Evolutionary conservation across 1,140 invertebrate species (phyloP).

Genomic region (Helicoverpa armigera): DNA sequence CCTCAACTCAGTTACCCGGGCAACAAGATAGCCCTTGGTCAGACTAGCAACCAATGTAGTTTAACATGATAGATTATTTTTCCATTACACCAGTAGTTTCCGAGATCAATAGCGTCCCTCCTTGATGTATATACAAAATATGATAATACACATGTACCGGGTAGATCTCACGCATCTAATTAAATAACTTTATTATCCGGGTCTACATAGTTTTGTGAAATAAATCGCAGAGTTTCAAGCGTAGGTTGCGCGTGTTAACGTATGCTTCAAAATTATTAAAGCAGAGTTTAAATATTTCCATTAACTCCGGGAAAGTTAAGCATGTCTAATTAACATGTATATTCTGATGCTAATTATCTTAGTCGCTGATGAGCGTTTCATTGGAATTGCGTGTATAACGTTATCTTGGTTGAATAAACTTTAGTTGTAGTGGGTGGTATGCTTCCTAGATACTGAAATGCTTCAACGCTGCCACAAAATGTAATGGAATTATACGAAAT

Average conservation of each 20-base stretch:
- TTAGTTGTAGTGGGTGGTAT: neutral
- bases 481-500: too few relatives aligned
- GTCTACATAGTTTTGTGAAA: neutral
- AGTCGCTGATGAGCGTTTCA: neutral
- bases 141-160: neutral
- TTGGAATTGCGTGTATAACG: neutral
- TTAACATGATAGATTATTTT: too few relatives aligned
- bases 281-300: neutral
- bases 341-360: neutral
- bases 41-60: too few relatives aligned
- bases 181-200: neutral
- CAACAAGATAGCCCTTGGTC: too few relatives aligned
- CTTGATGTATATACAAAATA: too few relatives aligned
- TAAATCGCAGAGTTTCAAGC: neutral
- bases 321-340: neutral
- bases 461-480: too few relatives aligned
- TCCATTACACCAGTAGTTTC: too few relatives aligned
- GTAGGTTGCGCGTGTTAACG: neutral
- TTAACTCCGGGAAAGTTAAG: neutral
- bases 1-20: too few relatives aligned
- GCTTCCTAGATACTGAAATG: too few relatives aligned
- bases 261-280: conserved; percentile 3
- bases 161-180: conserved; percentile 6
- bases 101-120: too few relatives aligned
- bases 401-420: neutral